Base-by-base conservation (phyloP, 1,140 invertebrate species). In the Neuroterus valhalla region DNA sequence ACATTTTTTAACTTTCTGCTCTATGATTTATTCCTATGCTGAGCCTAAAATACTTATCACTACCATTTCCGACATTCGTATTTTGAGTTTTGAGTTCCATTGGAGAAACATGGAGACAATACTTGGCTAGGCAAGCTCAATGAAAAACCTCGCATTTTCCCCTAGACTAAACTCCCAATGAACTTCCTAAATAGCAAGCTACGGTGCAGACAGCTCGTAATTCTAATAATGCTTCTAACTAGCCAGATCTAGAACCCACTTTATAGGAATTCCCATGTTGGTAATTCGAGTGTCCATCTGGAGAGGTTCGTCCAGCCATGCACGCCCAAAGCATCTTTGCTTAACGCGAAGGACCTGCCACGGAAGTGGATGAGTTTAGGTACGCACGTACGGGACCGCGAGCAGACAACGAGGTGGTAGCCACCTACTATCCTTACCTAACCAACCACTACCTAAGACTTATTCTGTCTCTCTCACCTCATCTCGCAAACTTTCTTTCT, bases 361-460 rank as follows among this genome's bases (percentile, higher is more conserved):
- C 21, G 52, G 26, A 62, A 62, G 55, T 62, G 31, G 55, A 62
- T 62, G 55, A 62, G 46, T 78, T 78, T 68, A 68, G 70, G 55
- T 71, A 75, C 75, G 48, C 75, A 76, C 76, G 75, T 79, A 76
- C 74, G 46, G 26, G 71, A 62, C 55, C 55, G 68, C 72, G 72
- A 72, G 72, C 75, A 68, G 55, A 69, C 67, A 78, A 81, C 74
- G 74, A 79, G 76, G 70, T 76, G 76, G 46, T 72, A 70, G 78
- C 73, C 78, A 79, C 76, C 71, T 75, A 77, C 77, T 78, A 48
- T 48, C 46, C 46, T 48, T 48, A 79, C 77, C 79, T 76, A 75
- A 43, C 76, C 48, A 72, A 78, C 80, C 74, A 66, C 55, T 75
- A 62, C 50, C 74, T 75, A 72, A 78, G 76, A 72, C 68, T 44